phyloP scores from a whole-genome alignment of 2,113 vertebrate species.

The Silurus asotus region DNA sequence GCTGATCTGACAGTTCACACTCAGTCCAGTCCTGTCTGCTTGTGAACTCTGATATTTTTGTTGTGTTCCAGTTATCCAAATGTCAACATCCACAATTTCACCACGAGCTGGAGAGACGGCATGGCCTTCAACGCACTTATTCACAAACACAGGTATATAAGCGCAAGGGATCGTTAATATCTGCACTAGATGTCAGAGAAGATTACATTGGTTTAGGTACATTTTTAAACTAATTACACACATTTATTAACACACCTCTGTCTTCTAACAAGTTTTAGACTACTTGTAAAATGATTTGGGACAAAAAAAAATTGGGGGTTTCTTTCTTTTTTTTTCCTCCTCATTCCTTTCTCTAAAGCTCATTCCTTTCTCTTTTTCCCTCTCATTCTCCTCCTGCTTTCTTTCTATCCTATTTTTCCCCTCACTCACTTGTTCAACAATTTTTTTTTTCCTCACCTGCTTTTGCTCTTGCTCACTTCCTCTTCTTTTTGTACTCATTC shows the following conservation, averaged over 20 bases:
- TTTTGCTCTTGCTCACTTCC: no score
- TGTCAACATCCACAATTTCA: conserved; percentile 97
- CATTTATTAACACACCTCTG: background rate
- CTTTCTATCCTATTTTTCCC: no score
- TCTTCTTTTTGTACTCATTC: background rate
- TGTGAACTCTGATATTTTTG: background rate
- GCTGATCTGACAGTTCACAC: background rate
- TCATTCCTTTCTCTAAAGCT: background rate
- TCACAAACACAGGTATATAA: conserved; percentile 91
- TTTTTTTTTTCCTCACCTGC: no score
- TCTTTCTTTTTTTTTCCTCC: background rate
- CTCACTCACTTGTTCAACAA: no score
- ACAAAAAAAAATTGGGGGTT: background rate
- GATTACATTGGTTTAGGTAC: background rate
- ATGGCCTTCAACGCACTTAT: conserved; percentile 98
- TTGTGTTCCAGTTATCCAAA: conserved; percentile 83
- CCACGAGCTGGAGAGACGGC: conserved; percentile 94
- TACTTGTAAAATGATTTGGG: background rate
- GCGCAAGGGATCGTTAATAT: background rate
- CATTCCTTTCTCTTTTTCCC: no score
- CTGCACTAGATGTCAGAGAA: background rate
- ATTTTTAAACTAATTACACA: background rate
- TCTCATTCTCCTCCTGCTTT: no score
- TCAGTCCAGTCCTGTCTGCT: background rate
- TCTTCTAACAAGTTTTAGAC: background rate